Evolutionary conservation across 2,888 invertebrate species (phyloP), one percentile per base, ranked within the genome.

Genomic region (Hydraecia micacea): DNA sequence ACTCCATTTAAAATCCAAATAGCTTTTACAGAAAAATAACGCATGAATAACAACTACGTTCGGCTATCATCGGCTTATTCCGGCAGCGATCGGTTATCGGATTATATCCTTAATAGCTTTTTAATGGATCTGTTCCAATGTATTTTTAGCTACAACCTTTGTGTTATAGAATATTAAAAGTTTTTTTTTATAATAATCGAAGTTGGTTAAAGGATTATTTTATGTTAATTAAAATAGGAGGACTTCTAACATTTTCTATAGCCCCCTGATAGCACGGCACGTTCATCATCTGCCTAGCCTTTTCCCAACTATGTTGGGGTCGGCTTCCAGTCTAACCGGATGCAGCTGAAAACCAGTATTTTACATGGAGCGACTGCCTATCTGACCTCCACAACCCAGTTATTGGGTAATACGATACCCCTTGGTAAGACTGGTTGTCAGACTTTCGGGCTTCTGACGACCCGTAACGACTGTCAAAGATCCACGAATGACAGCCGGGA

Each of bases 71-170:
- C 73, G 75, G 85, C 63, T 83, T 81, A 82, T 60, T 75, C 68
- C 75, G 81, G 32, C 68, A 39, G 42, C 71, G 68, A 76, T 81
- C 81, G 85, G 77, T 49, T 67, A 73, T 85, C 73, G 71, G 75
- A 69, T 83, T 77, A 81, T 67, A 36, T 36, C 70, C 65, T 52
- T 83, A 83, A 83, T 81, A 71, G 81, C 73, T 73, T 85, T 83
- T 81, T 85, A 83, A 83, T 83, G 85, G 73, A 85, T 18, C 65
- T 39, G 39, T 84, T 68, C 36, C 68, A 60, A 32, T 80, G 66
- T 82, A 73, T 82, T 84, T 82, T 82, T 84, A 70, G 65, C 18
- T 83, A 7, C 42, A 71, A 60, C 42, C 70, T 74, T 85, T 85
- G 42, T 69, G 21, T 11, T 60, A 60, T 7, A 36, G n/a, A 70